phyloP scores from a whole-genome alignment of 2,888 invertebrate genomes.

The Conus canariensis region DNA sequence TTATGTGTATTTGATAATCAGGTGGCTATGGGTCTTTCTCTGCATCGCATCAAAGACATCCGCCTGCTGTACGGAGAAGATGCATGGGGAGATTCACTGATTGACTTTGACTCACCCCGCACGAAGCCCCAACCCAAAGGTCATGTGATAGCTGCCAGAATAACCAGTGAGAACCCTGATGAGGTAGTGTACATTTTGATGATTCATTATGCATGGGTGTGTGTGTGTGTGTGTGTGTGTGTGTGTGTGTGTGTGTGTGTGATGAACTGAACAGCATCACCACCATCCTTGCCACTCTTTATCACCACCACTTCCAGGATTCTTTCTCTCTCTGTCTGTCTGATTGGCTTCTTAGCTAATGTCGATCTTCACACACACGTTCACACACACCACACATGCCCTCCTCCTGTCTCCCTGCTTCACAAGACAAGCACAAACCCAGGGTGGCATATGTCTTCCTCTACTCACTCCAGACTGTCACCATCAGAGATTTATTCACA shows the following conservation, averaged over 20 bases:
- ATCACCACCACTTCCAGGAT: no score
- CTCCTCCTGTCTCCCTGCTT: background rate
- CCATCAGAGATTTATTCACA: no score
- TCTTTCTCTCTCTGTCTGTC: no score
- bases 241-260: constrained; percentile 26
- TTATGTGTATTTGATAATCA: background rate
- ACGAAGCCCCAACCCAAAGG: constrained; percentile 95
- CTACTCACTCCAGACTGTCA: no score
- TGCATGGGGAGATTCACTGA: constrained; percentile 91
- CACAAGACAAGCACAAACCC: no score
- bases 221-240: background rate
- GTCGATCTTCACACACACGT: no score
- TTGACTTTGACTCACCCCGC: constrained; percentile 93
- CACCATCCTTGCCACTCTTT: no score
- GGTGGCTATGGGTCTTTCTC: constrained; percentile 95
- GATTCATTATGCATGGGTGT: background rate
- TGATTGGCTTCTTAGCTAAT: no score
- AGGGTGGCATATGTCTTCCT: no score
- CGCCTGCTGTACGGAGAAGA: constrained; percentile 92
- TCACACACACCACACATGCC: no score
- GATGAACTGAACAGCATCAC: no score
- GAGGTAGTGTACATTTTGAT: constrained; percentile 83
- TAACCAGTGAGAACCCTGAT: constrained; percentile 98
- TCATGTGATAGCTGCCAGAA: constrained; percentile 98
- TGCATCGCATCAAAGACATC: constrained; percentile 97